Conservation (phyloP, 2,797 vertebrate genomes). For the Leucoraja ocellata region DNA sequence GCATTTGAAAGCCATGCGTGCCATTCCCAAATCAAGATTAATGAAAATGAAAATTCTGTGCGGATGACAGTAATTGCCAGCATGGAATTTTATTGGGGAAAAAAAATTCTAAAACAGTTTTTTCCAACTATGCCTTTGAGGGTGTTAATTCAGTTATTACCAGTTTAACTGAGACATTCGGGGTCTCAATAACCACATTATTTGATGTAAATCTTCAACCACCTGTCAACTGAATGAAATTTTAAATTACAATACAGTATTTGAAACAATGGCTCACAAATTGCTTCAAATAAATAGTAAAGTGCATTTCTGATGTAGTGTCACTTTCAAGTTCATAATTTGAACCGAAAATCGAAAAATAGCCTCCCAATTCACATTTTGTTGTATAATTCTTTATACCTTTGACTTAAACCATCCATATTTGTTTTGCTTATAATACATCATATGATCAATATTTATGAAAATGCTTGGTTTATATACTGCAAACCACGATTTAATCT, state of each 20-base stretch:
- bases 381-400: not conserved
- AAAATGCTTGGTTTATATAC: not conserved
- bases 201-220: not conserved
- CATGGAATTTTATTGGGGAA: too few species aligned
- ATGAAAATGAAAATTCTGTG: too few species aligned
- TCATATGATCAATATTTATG: not conserved
- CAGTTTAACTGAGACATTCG: too few species aligned
- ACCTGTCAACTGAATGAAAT: not conserved
- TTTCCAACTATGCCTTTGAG: too few species aligned
- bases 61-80: too few species aligned
- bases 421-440: not conserved
- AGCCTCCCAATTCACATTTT: not conserved
- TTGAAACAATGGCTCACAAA: not conserved
- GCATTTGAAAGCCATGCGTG: too few species aligned
- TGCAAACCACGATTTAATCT: too few species aligned
- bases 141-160: too few species aligned
- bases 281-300: not conserved
- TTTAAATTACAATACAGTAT: not conserved
- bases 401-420: not conserved
- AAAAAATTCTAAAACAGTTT: too few species aligned
- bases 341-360: not conserved
- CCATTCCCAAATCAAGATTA: too few species aligned
- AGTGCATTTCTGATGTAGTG: not conserved
- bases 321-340: not conserved
- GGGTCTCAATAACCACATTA: not conserved